A percentile compares a stretch with the other conserved stretches of the same genome.
Evolutionary conservation across 2,113 vertebrate species (phyloP).

Genomic region (Channa argus): DNA sequence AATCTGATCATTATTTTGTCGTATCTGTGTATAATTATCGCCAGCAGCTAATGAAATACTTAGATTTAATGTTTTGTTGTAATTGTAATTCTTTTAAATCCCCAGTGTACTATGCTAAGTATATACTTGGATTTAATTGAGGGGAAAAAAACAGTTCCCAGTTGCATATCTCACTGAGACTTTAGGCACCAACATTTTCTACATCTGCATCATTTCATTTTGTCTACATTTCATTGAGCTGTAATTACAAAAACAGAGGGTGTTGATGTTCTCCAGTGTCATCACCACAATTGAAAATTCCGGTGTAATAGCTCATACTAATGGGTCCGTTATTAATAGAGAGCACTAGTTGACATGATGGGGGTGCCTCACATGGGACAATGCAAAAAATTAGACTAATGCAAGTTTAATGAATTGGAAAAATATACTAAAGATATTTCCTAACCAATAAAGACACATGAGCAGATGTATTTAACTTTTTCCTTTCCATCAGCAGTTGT

Average conservation of each 20-base stretch:
- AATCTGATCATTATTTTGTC: constrained; percentile 47
- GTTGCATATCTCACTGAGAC: constrained; percentile 39
- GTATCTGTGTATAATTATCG: constrained; percentile 50
- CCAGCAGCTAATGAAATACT: constrained; percentile 59
- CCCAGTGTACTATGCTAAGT: constrained; percentile 55
- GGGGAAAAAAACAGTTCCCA: constrained; percentile 29
- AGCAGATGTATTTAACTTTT: not conserved
- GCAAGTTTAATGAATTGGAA: constrained; percentile 18
- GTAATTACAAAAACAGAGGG: constrained; percentile 68
- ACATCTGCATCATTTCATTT: constrained; percentile 69
- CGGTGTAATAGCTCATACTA: constrained; percentile 64
- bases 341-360: constrained; percentile 50
- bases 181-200: constrained; percentile 58
- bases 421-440: constrained; percentile 6
- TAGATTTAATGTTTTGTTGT: constrained; percentile 54
- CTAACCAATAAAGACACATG: not conserved
- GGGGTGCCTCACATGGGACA: constrained; percentile 28
- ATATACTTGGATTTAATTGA: constrained; percentile 68
- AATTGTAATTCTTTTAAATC: constrained; percentile 59
- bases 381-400: constrained; percentile 22
- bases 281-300: constrained; percentile 59
- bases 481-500: constrained; percentile 10
- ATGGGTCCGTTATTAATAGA: constrained; percentile 64
- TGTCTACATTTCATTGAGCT: constrained; percentile 69
- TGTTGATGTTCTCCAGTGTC: constrained; percentile 63